Evolutionary conservation across 1,140 invertebrate species (phyloP), one percentile per base, ranked within the genome.

Genomic region (Calliphora vicina): DNA sequence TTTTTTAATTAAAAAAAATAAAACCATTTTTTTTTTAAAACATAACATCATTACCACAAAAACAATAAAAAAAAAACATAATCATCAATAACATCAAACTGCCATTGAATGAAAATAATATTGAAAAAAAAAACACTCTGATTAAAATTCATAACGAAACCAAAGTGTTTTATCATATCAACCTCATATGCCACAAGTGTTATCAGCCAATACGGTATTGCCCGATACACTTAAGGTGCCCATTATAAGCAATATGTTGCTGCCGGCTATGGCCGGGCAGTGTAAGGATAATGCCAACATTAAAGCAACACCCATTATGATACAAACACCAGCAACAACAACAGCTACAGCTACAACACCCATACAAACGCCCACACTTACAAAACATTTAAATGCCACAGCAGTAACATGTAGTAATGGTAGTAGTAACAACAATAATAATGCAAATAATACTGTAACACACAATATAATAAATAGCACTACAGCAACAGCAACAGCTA

Each of bases 131-230:
- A 57, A 17, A 20, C 23, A 67, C n/a, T n/a, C n/a, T n/a, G n/a
- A n/a, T 23, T 9, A 20, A 23, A 35, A 35, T 35, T 35, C 35
- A 35, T 35, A 35, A 35, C 10, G 10, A 35, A 35, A 35, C 35
- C 35, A 67, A 67, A 90, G 89, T 82, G 89, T 88, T 81, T 85
- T 90, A 71, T 88, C 87, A 61, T 88, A 88, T 88, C 87, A 89
- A 84, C 85, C 86, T 13, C 80, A 76, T 45, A 73, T 81, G 29
- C 84, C 86, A 43, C 84, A 86, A 86, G 81, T 85, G 35, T 85
- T 84, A 76, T 83, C 83, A 71, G 83, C 80, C 23, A 42, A 72
- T 35, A 73, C 83, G 17, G 83, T 72, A 25, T 29, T 83, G 15
- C 61, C 78, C 57, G 50, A 57, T 25, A 81, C 80, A 61, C 27